phyloP scores from a whole-genome alignment of 2,888 invertebrate genomes.

The Atethmia centrago region DNA sequence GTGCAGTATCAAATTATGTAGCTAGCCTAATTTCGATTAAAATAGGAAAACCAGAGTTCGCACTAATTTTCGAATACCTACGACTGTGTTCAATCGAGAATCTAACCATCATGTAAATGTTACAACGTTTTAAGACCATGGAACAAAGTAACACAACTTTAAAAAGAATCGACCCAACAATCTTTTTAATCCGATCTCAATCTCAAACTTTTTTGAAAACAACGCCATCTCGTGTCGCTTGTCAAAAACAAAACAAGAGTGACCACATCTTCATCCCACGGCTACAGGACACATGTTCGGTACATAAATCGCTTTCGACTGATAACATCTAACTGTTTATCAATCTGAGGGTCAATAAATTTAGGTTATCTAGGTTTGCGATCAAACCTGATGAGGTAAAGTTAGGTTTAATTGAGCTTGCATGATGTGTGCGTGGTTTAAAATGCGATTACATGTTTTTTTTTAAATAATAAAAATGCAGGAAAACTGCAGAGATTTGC shows the following conservation, averaged over 20 bases:
- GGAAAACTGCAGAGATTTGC: background rate
- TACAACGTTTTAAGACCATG: background rate
- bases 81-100: background rate
- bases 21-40: background rate
- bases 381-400: conserved; percentile 55
- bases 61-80: background rate
- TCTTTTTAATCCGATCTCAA: conserved; percentile 43
- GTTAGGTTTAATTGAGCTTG: conserved; percentile 51
- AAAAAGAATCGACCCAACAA: conserved; percentile 13
- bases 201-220: conserved; percentile 43
- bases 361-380: conserved; percentile 58
- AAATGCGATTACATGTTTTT: background rate
- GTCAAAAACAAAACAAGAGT: conserved; percentile 55
- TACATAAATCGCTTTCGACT: conserved; percentile 60
- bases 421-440: conserved; percentile 23
- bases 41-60: background rate
- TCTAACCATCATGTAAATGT: background rate
- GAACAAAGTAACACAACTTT: background rate
- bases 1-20: background rate
- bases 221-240: conserved; percentile 61
- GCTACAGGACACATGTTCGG: conserved; percentile 51
- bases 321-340: conserved; percentile 66
- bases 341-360: conserved; percentile 64
- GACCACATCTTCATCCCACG: conserved; percentile 64
- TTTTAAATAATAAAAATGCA: background rate